Evolutionary conservation across 2,888 invertebrate species (phyloP).

Genomic region (Cremastinae sp.): DNA sequence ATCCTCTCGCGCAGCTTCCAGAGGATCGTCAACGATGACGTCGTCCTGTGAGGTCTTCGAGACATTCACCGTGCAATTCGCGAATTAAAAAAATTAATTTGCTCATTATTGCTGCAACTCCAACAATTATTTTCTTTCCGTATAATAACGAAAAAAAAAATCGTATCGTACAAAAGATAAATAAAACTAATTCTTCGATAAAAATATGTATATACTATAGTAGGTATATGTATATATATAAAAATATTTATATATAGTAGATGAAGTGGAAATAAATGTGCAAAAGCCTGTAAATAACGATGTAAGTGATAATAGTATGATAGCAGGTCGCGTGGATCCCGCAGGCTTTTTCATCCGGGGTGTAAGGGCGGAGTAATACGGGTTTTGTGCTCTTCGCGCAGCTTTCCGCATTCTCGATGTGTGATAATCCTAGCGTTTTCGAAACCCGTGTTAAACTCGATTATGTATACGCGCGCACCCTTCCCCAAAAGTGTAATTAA

Average conservation of each 20-base stretch:
- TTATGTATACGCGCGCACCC: conserved; percentile 10
- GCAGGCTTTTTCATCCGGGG: neutral
- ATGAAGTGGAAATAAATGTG: too few relatives aligned
- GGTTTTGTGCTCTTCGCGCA: neutral
- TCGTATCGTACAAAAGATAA: too few relatives aligned
- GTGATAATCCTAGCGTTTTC: too few relatives aligned
- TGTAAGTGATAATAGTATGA: neutral
- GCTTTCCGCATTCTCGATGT: neutral
- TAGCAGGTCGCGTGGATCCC: neutral
- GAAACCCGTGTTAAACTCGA: conserved; percentile 5
- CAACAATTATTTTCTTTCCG: too few relatives aligned
- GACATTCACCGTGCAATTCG: neutral
- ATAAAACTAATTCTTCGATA: too few relatives aligned
- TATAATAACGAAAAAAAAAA: too few relatives aligned
- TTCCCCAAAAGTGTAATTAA: neutral
- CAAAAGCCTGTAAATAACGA: neutral
- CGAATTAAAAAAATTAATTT: neutral
- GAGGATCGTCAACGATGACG: conserved; percentile 44
- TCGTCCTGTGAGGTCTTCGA: conserved; percentile 15
- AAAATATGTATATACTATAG: too few relatives aligned
- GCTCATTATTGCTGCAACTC: neutral
- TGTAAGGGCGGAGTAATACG: neutral
- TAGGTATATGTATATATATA: too few relatives aligned
- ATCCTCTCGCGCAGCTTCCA: conserved; percentile 58
- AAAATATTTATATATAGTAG: too few relatives aligned